Evolutionary conservation across 2,113 vertebrate species (phyloP).

Genomic region (Anolis carolinensis): DNA sequence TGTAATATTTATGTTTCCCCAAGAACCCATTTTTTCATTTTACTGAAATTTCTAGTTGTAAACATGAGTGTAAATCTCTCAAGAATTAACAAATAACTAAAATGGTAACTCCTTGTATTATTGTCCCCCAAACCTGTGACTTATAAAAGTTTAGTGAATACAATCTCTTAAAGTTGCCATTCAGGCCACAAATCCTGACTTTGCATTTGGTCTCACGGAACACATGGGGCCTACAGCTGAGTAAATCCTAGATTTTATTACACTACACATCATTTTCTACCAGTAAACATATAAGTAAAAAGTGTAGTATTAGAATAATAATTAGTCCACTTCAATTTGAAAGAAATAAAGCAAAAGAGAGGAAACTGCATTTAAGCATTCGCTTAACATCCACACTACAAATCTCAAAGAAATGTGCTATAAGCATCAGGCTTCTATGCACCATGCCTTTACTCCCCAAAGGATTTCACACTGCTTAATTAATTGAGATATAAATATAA

Average conservation of each 20-base stretch:
- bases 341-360: neutral
- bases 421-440: conserved; percentile 17
- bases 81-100: neutral
- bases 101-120: neutral
- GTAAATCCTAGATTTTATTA: neutral
- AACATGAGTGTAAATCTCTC: neutral
- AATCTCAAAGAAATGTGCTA: conserved; percentile 36
- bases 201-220: neutral
- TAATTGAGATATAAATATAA: conserved; percentile 31
- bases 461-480: conserved; percentile 27
- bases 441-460: conserved; percentile 14
- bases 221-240: neutral
- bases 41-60: no score
- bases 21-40: no score
- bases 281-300: neutral
- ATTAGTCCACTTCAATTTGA: neutral
- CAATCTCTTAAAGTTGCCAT: neutral
- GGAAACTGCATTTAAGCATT: neutral
- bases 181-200: neutral
- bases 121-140: neutral
- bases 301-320: neutral
- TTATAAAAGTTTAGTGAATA: neutral
- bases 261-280: neutral
- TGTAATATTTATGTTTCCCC: no score
- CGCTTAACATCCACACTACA: neutral